A percentile compares a stretch with the other conserved stretches of the same genome.
phyloP scores from a whole-genome alignment of 2,797 vertebrate species.

The Bucorvus abyssinicus region DNA sequence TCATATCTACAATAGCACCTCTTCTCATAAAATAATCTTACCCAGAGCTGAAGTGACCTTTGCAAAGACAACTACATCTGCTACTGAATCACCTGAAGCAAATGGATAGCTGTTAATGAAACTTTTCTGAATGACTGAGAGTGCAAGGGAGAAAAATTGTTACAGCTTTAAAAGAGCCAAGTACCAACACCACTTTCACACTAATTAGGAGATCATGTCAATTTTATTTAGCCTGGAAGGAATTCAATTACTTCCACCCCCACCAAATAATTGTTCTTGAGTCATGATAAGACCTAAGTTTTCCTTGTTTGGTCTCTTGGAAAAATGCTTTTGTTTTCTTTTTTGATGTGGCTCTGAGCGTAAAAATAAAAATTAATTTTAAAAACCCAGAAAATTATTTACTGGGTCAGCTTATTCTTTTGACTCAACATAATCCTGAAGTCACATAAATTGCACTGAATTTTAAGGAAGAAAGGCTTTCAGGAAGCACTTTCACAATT shows the following conservation, averaged over 20 bases:
- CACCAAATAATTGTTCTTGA: not conserved
- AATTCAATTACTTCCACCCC: not conserved
- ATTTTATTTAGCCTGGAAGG: not conserved
- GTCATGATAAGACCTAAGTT: not conserved
- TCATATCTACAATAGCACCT: not conserved
- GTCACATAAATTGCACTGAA: not conserved
- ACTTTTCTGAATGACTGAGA: not conserved
- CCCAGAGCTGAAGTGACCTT: not conserved
- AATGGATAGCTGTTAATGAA: not conserved
- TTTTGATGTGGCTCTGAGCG: not conserved
- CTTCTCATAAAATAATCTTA: not conserved
- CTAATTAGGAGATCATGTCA: rapidly evolving
- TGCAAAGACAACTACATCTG: not conserved
- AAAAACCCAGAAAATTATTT: not conserved
- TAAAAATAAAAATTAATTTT: not conserved
- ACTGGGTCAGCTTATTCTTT: not conserved
- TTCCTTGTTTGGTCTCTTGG: not conserved
- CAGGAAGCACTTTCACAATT: not conserved
- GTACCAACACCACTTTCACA: not conserved
- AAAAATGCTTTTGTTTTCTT: not conserved
- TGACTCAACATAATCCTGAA: not conserved
- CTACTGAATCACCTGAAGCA: not conserved
- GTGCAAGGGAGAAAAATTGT: not conserved
- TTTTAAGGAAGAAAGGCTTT: not conserved
- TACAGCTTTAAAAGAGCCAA: not conserved